Evolutionary conservation across 2,113 vertebrate species (phyloP), one percentile per base, ranked within the genome.

Genomic region (Zootoca vivipara): DNA sequence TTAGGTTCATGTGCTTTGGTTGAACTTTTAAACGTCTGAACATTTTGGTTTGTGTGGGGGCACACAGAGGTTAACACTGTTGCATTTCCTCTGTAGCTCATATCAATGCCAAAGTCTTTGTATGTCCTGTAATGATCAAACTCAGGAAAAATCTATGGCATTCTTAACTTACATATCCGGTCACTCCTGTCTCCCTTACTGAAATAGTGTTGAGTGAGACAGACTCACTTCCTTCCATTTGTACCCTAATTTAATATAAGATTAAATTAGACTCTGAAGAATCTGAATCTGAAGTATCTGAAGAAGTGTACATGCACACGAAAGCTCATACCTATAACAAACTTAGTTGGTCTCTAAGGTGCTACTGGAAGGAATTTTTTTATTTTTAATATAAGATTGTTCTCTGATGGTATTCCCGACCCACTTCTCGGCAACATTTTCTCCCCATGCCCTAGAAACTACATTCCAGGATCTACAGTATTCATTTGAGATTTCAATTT

Each of bases 401-500:
- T 52, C 0, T 38, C 22, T 84, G 40, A 28, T 28, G 28, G 3
- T 72, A 73, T 30, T 12, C 2, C 46, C 38, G n/a, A n/a, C n/a
- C n/a, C n/a, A n/a, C 24, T 35, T 33, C 22, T 84, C 38, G 46
- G 67, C 18, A 58, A 56, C 16, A 8, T 13, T 86, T 77, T 65
- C 46, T 52, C 15, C 35, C 73, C 46, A 58, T 24, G 24, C 18
- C 8, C 22, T 10, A 5, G 7, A 30, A 52, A n/a, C 38, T 24
- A 3, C 24, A 86, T 74, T 62, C 20, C 28, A 5, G 74, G 89
- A 87, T 15, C 75, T 38, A 24, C 87, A 84, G 12, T 38, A 58
- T 83, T 20, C 64, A 38, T 82, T 5, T 62, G 89, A 82, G 22
- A 91, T 64, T 86, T 15, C 77, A 26, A n/a, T 92, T 91, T 85